Evolutionary conservation across 2,888 invertebrate species (phyloP).

Genomic region (Microctonus brassicae): DNA sequence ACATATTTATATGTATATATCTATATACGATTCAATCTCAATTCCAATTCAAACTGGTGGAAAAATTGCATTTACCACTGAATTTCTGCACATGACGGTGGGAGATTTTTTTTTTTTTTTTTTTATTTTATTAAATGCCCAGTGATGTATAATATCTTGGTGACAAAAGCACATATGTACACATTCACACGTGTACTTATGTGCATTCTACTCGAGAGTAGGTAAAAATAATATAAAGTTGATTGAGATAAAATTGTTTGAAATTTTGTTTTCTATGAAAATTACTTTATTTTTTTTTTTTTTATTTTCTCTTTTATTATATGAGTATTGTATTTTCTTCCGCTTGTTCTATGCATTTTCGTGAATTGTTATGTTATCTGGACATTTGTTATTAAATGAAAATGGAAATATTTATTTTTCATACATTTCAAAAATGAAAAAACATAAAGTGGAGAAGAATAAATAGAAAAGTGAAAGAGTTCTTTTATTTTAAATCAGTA

Average conservation of each 20-base stretch:
- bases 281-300: no score
- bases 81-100: neutral
- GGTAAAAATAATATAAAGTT: neutral
- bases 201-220: neutral
- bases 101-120: no score
- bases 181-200: neutral
- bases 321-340: neutral
- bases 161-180: neutral
- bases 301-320: no score
- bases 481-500: no score
- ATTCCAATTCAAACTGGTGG: neutral
- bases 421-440: neutral
- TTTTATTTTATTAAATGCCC: slow-evolving; percentile 2
- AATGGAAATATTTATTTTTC: neutral
- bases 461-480: no score
- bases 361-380: neutral
- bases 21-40: neutral
- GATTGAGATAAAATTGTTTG: neutral
- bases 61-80: neutral
- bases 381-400: slow-evolving; percentile 1
- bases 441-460: neutral
- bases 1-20: neutral
- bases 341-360: neutral
- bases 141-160: neutral
- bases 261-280: neutral